These are phyloP conservation scores for Morinoia aosen DNA, from an alignment of 2,888 invertebrate species.

Conservation along the genomic window DNA sequence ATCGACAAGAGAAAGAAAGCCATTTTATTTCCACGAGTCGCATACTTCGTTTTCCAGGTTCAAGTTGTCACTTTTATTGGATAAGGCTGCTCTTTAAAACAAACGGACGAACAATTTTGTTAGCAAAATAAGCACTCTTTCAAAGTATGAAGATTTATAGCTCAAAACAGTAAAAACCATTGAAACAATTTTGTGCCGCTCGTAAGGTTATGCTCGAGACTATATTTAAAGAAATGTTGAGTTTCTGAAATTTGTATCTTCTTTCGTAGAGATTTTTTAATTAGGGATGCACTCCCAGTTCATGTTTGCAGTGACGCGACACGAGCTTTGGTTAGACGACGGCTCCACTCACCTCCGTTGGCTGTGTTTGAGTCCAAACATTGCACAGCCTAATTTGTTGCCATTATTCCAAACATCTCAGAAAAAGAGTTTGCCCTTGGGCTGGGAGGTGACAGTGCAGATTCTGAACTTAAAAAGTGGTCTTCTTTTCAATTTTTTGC, in stretches of 20 bases:
- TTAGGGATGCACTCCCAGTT: background rate
- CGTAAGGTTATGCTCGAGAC: background rate
- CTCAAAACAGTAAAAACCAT: background rate
- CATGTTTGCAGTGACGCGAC: background rate
- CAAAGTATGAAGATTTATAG: background rate
- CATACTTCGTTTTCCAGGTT: too few relatives aligned
- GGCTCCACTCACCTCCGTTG: background rate
- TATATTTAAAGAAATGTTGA: background rate
- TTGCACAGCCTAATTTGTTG: background rate
- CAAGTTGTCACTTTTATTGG: background rate
- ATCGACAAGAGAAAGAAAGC: too few relatives aligned
- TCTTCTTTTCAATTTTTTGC: background rate
- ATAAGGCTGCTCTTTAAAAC: background rate
- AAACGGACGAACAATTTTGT: background rate
- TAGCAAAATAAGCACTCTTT: background rate
- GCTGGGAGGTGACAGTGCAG: background rate
- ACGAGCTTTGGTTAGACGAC: background rate
- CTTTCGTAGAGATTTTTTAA: background rate
- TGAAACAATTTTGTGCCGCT: background rate
- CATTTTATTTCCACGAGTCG: too few relatives aligned
- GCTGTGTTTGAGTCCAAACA: too few relatives aligned
- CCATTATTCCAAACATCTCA: background rate
- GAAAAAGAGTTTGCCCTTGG: background rate
- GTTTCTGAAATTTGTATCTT: background rate
- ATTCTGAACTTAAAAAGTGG: background rate